Evolutionary conservation across 1,140 invertebrate species (phyloP).

Genomic region (Philopotamus ludificatus): DNA sequence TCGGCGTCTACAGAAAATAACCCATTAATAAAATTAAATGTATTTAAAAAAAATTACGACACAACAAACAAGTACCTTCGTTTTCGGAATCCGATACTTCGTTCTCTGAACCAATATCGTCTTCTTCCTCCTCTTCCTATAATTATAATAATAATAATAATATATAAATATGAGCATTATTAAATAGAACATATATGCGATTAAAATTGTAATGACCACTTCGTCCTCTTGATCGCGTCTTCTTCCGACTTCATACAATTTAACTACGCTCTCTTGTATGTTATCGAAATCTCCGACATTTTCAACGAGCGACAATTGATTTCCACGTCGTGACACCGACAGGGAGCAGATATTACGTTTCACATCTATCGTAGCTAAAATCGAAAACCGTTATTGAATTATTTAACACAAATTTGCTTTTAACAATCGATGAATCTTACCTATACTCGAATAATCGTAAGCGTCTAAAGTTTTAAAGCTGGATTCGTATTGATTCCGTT

Average conservation of each 20-base stretch:
- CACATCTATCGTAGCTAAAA: conserved; percentile 81
- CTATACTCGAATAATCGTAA: conserved; percentile 89
- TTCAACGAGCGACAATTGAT: conserved; percentile 80
- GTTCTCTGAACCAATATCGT: conserved; percentile 61
- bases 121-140: conserved; percentile 70
- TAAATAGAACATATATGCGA: conserved; percentile 23
- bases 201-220: conserved; percentile 50
- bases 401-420: conserved; percentile 1
- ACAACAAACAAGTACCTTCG: conserved; percentile 42
- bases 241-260: conserved; percentile 79
- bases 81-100: conserved; percentile 55
- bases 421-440: conserved; percentile 53
- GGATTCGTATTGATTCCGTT: conserved; percentile 70
- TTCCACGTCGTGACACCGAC: conserved; percentile 71
- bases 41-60: conserved; percentile 14
- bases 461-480: conserved; percentile 94
- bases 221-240: conserved; percentile 73
- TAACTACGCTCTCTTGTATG: conserved; percentile 79
- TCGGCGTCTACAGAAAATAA: conserved; percentile 38
- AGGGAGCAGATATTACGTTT: conserved; percentile 79
- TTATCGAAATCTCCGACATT: conserved; percentile 74
- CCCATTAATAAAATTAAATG: conserved; percentile 13
- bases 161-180: conserved; percentile 23
- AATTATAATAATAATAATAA: conserved; percentile 35
- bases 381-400: neutral